Evolutionary conservation across 1,140 invertebrate species (phyloP).

Genomic region (Panagrolaimus sp.): DNA sequence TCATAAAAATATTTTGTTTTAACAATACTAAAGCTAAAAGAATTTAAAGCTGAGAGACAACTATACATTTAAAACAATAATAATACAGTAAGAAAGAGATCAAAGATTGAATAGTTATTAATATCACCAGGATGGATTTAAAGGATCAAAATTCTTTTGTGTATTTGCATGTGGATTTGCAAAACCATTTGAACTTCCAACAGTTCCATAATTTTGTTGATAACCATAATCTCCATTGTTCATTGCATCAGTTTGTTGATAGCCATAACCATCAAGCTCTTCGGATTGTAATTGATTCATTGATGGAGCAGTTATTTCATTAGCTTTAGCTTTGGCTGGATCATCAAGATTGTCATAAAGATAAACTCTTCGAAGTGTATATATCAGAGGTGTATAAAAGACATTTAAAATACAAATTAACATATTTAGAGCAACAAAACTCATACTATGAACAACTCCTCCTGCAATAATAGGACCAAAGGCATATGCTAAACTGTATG

Average conservation of each 20-base stretch:
- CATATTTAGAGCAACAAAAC: conserved; percentile 89
- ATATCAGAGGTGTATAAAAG: conserved; percentile 81
- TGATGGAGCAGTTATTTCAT: conserved; percentile 16
- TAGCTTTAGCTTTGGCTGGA: conserved; percentile 61
- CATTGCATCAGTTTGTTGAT: conserved; percentile 14
- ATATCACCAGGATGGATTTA: conserved; percentile 4
- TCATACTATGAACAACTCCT: conserved; percentile 84
- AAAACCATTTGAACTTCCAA: conserved; percentile 7
- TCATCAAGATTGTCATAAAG: conserved; percentile 90
- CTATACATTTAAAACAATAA: no score
- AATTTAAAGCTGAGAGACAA: no score
- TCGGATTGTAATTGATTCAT: conserved; percentile 12
- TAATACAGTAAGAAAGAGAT: background rate
- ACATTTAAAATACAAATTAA: conserved; percentile 87
- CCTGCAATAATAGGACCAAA: conserved; percentile 97
- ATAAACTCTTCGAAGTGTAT: conserved; percentile 82
- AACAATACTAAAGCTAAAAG: no score
- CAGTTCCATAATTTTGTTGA: conserved; percentile 21
- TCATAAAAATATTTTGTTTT: no score
- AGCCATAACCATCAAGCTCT: conserved; percentile 12
- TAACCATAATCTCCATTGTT: conserved; percentile 13
- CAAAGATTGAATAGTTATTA: background rate
- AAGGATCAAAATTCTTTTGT: background rate
- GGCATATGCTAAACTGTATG: conserved; percentile 95
- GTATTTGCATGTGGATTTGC: background rate